phyloP scores from a whole-genome alignment of 2,113 vertebrate genomes.

The human (Homo sapiens) region GRCh38 chr15:81302501-81303000 shows the following conservation, averaged over 20 bases:
- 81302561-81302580: background rate
- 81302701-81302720: background rate
- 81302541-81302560: background rate
- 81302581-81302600: no score
- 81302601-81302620: background rate
- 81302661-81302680: background rate
- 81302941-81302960: background rate
- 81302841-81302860: background rate
- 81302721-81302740: background rate
- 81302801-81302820: background rate
- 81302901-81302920: background rate
- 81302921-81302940: no score
- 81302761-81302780: background rate
- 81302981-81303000: background rate
- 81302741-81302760: background rate
- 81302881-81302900: background rate
- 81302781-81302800: no score
- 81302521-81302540: background rate
- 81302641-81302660: no score
- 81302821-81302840: rapidly evolving
- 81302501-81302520: background rate
- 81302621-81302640: background rate
- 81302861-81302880: background rate
- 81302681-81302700: background rate
- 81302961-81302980: background rate